Evolutionary conservation across 2,113 vertebrate species (phyloP).

Genomic region (Centropus unirufus): DNA sequence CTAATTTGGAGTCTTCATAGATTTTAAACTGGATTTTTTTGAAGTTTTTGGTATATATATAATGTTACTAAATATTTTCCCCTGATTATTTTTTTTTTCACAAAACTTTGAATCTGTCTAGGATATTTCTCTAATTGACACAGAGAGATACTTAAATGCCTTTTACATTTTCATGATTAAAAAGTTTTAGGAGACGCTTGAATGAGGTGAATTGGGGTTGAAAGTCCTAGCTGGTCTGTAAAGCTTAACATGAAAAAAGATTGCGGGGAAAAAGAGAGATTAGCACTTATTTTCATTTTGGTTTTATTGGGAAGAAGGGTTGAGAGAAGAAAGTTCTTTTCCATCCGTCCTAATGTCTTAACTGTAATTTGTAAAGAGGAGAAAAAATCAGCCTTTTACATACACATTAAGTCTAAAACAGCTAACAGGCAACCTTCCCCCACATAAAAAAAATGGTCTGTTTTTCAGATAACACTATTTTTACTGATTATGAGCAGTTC

Average conservation of each 20-base stretch:
- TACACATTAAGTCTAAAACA: not conserved
- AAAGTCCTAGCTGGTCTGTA: not conserved
- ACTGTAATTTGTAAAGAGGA: not conserved
- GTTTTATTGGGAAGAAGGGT: not conserved
- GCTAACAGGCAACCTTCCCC: accelerated
- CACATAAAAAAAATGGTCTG: not conserved
- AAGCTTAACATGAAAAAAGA: not conserved
- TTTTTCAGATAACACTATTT: not conserved
- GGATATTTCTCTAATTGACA: not conserved
- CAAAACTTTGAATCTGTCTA: not conserved
- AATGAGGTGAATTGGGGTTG: not conserved
- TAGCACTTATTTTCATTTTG: not conserved
- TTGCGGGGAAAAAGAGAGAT: not conserved
- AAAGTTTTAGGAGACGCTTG: not conserved
- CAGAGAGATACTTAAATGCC: not conserved
- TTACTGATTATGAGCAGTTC: not conserved
- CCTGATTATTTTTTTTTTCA: not conserved
- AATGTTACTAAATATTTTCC: not conserved
- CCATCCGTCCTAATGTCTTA: not conserved
- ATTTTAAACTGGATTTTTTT: not conserved
- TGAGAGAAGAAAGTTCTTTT: not conserved
- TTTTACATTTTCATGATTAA: not conserved
- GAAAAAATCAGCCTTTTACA: not conserved
- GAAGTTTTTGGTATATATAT: not conserved
- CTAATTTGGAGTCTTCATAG: not conserved